Evolutionary conservation across 2,888 invertebrate species (phyloP), one percentile per base, ranked within the genome.

Genomic region (Epistrophe grossulariae): DNA sequence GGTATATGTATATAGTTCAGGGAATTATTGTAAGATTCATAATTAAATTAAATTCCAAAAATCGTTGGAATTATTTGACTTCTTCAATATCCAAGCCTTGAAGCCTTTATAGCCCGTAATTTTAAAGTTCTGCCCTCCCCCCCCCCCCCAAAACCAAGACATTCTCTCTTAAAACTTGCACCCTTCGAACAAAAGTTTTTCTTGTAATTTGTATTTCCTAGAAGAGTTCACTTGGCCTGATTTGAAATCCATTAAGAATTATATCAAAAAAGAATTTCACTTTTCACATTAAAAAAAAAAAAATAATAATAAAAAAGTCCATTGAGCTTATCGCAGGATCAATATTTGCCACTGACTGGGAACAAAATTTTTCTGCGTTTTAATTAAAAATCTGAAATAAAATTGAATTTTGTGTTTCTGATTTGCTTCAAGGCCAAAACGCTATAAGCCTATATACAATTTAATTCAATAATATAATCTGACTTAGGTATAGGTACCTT

Each of bases 1-100:
- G 2, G 2, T 24, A 24, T 24, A 3, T 24, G 2, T 24, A 24
- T 24, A 24, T 24, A 24, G 7, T 17, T 38, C 10, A 2, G 11
- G 11, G 7, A 35, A 17, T 59, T 59, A 59, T 59, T 59, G 13
- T 13, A 11, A 59, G 11, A 38, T 59, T 35, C 59, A 59, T 59
- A 59, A 59, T 59, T 38, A 38, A 59, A 59, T 59, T 59, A 59
- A 59, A 59, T 59, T 59, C 59, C 17, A 0, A 35, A 59, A 59
- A 38, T 59, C 17, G 17, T 17, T 59, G 17, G 11, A 59, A 59
- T 59, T 17, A 59, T 59, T 59, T 59, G 11, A 38, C 59, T 59
- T 59, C 17, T 59, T 35, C 57, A 35, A 35, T 59, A 59, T 17
- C 1, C 17, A 17, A 35, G 10, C 35, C 59, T 38, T 38, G 17